phyloP scores from a whole-genome alignment of 1,140 invertebrate species.

The Rhizoglyphus robini region DNA sequence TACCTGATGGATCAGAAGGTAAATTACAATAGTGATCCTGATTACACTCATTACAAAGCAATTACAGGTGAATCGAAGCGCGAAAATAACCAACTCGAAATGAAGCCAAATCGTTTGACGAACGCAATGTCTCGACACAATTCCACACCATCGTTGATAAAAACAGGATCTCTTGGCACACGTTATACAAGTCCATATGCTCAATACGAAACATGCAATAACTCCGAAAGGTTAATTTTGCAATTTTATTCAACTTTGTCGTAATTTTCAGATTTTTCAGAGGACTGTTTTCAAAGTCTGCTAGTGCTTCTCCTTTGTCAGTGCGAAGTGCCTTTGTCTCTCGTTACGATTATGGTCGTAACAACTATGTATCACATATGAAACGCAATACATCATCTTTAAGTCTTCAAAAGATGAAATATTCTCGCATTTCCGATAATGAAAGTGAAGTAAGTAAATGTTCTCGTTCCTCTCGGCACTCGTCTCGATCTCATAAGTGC shows the following conservation, averaged over 20 bases:
- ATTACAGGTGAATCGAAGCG: neutral
- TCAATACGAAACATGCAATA: neutral
- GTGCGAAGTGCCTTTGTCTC: constrained; percentile 25
- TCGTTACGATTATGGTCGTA: constrained; percentile 32
- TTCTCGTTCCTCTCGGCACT: constrained; percentile 54
- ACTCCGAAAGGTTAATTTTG: neutral
- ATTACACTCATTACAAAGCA: neutral
- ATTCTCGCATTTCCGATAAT: constrained; percentile 50
- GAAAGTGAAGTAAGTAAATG: constrained; percentile 71
- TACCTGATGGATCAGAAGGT: constrained; percentile 35
- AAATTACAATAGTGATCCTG: neutral
- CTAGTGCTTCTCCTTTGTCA: constrained; percentile 41
- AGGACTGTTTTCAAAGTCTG: constrained; percentile 6
- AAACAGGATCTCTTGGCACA: neutral
- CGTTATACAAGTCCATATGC: neutral
- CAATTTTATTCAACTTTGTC: neutral
- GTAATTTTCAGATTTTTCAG: no score
- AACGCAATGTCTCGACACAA: constrained; percentile 14
- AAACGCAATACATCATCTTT: constrained; percentile 21
- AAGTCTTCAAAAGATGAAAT: neutral
- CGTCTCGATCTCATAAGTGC: constrained; percentile 40
- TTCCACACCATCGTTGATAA: constrained; percentile 5
- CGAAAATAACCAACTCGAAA: constrained; percentile 14
- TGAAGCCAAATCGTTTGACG: neutral
- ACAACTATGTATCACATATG: constrained; percentile 12